Conservation (phyloP, 1,140 invertebrate species). For the Drosophila serrata region DNA sequence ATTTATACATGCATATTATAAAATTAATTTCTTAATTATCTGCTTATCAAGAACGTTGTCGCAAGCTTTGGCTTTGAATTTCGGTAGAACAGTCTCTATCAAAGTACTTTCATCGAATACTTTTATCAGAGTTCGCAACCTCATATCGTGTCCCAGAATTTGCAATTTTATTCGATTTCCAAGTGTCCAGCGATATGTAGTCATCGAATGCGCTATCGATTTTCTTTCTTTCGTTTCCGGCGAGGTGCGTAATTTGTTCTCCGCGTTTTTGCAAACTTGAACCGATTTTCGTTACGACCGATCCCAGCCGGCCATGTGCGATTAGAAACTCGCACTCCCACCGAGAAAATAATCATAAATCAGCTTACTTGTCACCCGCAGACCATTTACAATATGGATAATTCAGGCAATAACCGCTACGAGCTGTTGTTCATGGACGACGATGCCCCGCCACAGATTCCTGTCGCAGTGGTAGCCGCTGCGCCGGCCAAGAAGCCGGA, state of each 20-base stretch:
- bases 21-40: neutral
- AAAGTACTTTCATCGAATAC: neutral
- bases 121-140: neutral
- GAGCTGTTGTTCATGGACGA: conserved; percentile 94
- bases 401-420: conserved; percentile 97
- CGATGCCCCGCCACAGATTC: conserved; percentile 86
- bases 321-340: conserved; percentile 24
- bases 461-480: conserved; percentile 12
- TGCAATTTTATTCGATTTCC: neutral
- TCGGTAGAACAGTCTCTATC: neutral
- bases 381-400: conserved; percentile 90
- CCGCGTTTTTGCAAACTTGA: conserved; percentile 45
- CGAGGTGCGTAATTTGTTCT: conserved; percentile 37
- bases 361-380: conserved; percentile 33
- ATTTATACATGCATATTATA: neutral
- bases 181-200: neutral
- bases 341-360: conserved; percentile 32
- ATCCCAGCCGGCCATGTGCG: conserved; percentile 25
- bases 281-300: conserved; percentile 14
- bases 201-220: conserved; percentile 19
- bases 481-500: conserved; percentile 51
- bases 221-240: conserved; percentile 41
- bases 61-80: neutral
- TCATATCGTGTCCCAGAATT: neutral
- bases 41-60: neutral